A percentile compares a stretch with the other conserved stretches of the same genome.
These are phyloP conservation scores for Pseudopipra pipra DNA, from an alignment of 2,113 vertebrate genomes.

Conservation along the genomic window DNA sequence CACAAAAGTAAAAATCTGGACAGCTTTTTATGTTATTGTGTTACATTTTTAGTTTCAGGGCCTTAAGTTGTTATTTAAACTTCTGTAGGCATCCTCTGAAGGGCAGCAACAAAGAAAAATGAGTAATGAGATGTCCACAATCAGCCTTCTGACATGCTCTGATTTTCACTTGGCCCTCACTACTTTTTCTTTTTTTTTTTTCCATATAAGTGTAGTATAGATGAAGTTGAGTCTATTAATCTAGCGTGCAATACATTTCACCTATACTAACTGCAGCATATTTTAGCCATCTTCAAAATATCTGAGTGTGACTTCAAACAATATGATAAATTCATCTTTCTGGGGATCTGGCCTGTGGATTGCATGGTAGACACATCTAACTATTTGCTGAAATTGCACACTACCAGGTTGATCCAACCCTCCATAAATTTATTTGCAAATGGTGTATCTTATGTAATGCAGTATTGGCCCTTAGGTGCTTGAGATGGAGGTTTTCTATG, in stretches of 20 bases:
- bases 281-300: neutral
- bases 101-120: neutral
- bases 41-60: neutral
- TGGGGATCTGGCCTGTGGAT: neutral
- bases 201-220: neutral
- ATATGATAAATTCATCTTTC: neutral
- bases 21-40: neutral
- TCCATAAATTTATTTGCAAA: neutral
- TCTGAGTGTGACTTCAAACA: neutral
- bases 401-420: neutral
- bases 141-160: neutral
- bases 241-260: neutral
- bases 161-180: neutral
- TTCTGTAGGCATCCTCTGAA: neutral
- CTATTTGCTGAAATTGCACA: neutral
- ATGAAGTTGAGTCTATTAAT: neutral
- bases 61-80: neutral
- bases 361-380: neutral
- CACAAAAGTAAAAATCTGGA: neutral
- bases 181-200: neutral
- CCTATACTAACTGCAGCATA: neutral
- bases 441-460: neutral
- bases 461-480: neutral
- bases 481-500: neutral
- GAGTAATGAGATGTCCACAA: neutral